Evolutionary conservation across 2,113 vertebrate genomes (phyloP), one percentile per base, ranked within the genome.

Genomic region (Psammodynastes pulverulentus): DNA sequence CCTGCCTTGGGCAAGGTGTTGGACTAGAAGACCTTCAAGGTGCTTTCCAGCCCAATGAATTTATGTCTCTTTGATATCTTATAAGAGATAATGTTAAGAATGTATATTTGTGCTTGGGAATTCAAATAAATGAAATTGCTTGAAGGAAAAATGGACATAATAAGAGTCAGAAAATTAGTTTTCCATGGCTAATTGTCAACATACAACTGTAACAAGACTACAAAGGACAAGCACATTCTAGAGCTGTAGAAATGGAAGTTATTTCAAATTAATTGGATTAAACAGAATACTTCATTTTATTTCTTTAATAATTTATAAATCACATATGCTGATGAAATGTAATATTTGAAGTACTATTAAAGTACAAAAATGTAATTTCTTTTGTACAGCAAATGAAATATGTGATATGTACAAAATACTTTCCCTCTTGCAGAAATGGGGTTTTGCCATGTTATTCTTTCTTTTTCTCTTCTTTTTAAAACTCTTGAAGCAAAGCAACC

Each of bases 301-400:
- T 92, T n/a, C 93, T 96, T 96, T 95, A 96, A 96, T 96, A 96
- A 96, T 96, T 21, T 91, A 91, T 93, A 96, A 91, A 96, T 96
- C 90, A 92, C 91, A 94, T 94, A 89, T 93, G 49, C 89, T 79
- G 92, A 95, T 92, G 93, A 96, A 96, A 96, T 93, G 90, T 93
- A 96, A 95, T 95, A 95, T 97, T 95, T 96, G 94, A 96, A 96
- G 93, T 94, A 62, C n/a, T 24, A 94, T 94, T 96, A 96, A 96
- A 88, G 58, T 88, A 91, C 52, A 91, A 91, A 93, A 96, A 93
- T 92, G 86, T 93, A 96, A 96, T 96, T 96, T 95, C 94, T 96
- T 97, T 96, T 95, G 93, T 95, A 87, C 84, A 89, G 9, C 62
- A 90, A 94, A 89, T 89, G 94, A 95, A 95, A 90, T 96, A 92